Evolutionary conservation across 53 echinoderm and acorn worm species (phyloP), one percentile per base, ranked within the genome.

Genomic region (Actinopyga echinites): DNA sequence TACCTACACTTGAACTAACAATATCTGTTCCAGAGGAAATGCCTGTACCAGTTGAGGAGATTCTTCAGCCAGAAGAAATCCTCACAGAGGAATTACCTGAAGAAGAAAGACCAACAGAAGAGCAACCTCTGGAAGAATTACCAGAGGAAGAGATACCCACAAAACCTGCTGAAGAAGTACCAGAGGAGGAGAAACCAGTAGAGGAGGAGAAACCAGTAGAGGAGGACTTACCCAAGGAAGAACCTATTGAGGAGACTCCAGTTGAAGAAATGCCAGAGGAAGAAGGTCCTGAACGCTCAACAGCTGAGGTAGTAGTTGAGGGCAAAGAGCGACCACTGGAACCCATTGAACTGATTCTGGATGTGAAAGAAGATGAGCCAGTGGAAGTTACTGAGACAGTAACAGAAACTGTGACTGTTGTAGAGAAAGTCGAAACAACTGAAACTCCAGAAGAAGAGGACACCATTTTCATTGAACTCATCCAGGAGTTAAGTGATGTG

Each of bases 21-120:
- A 45, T 80, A 45, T 80, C 81, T 25, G 21, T 80, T 24, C 81
- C 69, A 69, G 69, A 69, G 10, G 57, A 80, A 30, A 58, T 57
- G 57, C 80, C 35, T 21, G 63, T 2, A 24, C 28, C 28, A 4
- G n/a, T 31, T 62, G 60, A 60, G 49, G 61, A 68, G 23, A 56
- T 80, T 22, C 89, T 85, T 56, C 79, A 89, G 45, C 85, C 11
- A 80, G 89, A 89, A 59, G 89, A 89, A 56, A 59, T 84, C 40
- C 85, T 84, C 17, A 78, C 85, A 37, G 85, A 84, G 56, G 69
- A 80, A 37, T 45, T 49, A 17, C 49, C 40, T 40, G 23, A 38
- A 42, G 34, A 68, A 36, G 69, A 68, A 68, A 68, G 6, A 22
- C 32, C 31, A 29, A 32, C 8, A 68, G 28, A 22, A 44, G 24